Conservation (phyloP, 1,140 invertebrate genomes). For the Trypoxylus dichotomus region DNA sequence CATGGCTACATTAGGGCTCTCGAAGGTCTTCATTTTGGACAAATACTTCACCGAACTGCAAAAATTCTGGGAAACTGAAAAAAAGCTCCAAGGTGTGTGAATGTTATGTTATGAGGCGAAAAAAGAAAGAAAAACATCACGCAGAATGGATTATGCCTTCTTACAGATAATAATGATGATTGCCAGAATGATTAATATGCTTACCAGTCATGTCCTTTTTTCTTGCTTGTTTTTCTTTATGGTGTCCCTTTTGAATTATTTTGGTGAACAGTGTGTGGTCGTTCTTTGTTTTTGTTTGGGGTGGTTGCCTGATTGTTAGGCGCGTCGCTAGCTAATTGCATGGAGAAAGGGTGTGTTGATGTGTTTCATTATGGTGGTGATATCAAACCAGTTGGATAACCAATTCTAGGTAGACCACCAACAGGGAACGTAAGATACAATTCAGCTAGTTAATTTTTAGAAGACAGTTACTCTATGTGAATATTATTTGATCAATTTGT, state of each 20-base stretch:
- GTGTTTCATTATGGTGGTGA: background rate
- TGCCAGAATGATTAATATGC: slow-evolving; percentile 2
- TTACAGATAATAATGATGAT: slow-evolving; percentile 11
- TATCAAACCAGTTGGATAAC: background rate
- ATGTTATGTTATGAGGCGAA: slow-evolving; percentile 18
- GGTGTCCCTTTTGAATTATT: background rate
- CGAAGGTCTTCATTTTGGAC: slow-evolving; percentile 96
- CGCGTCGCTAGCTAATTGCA: background rate
- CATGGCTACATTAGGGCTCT: slow-evolving; percentile 90
- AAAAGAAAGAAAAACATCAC: background rate
- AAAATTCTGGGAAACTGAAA: slow-evolving; percentile 96
- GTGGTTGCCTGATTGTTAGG: slow-evolving; percentile 1
- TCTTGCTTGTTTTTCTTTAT: background rate
- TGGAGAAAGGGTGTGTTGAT: background rate
- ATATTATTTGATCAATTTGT: no score
- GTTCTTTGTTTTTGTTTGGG: slow-evolving; percentile 19
- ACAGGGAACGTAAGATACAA: slow-evolving; percentile 17
- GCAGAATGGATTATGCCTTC: background rate
- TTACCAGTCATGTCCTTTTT: background rate
- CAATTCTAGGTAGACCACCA: background rate
- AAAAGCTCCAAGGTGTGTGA: slow-evolving; percentile 86
- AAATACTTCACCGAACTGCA: slow-evolving; percentile 95
- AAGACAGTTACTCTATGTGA: background rate
- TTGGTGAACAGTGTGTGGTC: slow-evolving; percentile 10
- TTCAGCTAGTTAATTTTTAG: background rate